phyloP scores from a whole-genome alignment of 2,888 invertebrate genomes.

The Muscina levida region DNA sequence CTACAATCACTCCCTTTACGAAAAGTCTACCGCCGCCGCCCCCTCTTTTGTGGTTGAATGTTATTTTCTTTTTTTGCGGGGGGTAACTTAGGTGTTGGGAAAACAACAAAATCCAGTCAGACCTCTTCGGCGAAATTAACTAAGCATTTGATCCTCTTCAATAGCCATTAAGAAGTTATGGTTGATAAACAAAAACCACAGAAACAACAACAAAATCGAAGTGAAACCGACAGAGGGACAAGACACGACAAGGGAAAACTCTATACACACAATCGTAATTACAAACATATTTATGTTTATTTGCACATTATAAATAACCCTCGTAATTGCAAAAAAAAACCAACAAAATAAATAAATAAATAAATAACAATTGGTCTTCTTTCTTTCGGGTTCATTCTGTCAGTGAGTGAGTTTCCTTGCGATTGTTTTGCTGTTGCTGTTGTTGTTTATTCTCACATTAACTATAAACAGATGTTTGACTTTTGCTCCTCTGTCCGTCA shows the following conservation, averaged over 20 bases:
- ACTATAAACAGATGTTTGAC: conserved; percentile 22
- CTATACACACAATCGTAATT: too few species aligned
- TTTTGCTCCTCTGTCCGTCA: conserved; percentile 1
- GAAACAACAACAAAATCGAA: conserved; percentile 27
- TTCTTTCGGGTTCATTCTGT: too few species aligned
- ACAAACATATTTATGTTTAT: background rate
- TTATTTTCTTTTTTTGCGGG: too few species aligned
- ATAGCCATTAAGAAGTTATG: conserved; percentile 39
- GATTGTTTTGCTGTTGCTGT: background rate
- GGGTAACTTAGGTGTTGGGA: too few species aligned
- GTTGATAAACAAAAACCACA: conserved; percentile 27
- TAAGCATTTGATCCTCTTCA: background rate
- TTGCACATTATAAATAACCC: conserved; percentile 7
- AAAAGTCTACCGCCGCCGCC: background rate
- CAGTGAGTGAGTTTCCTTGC: background rate
- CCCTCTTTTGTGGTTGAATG: background rate
- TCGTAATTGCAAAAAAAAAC: background rate
- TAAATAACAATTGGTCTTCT: background rate
- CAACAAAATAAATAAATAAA: too few species aligned
- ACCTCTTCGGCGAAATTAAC: background rate
- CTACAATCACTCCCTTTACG: background rate
- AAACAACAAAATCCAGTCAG: background rate
- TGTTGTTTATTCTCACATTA: background rate
- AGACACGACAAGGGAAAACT: too few species aligned
- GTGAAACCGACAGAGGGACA: conserved; percentile 31